A percentile compares a stretch with the other conserved stretches of the same genome.
Evolutionary conservation across 2,888 invertebrate genomes (phyloP).

Genomic region (Sinopyrophorus schimmeli): DNA sequence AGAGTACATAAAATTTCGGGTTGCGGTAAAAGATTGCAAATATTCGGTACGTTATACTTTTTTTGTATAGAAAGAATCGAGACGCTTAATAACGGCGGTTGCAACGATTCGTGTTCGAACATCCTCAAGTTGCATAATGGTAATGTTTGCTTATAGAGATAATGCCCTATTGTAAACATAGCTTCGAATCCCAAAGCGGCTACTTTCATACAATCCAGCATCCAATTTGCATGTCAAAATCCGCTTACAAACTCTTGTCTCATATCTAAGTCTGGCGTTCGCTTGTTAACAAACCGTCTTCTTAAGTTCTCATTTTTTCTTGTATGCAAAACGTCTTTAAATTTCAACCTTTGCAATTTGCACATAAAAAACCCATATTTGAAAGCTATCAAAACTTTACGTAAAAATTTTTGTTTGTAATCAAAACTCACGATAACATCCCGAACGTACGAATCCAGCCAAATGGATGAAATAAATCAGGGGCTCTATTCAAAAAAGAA

Average conservation of each 20-base stretch:
- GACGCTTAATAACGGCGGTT: conserved; percentile 12
- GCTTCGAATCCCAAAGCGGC: conserved; percentile 34
- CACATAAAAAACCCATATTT: too few relatives aligned
- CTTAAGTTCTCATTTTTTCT: too few relatives aligned
- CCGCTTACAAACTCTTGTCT: conserved; percentile 35
- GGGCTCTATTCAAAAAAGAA: conserved; percentile 6
- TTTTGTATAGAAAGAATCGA: conserved; percentile 1
- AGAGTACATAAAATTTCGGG: conserved; percentile 3
- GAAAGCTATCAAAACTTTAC: too few relatives aligned
- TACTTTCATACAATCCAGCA: conserved; percentile 35
- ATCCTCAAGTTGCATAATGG: conserved; percentile 17
- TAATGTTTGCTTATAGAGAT: conserved; percentile 36
- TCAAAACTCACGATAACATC: too few relatives aligned
- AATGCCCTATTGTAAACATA: conserved; percentile 35
- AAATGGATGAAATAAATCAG: conserved; percentile 8
- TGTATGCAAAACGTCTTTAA: too few relatives aligned
- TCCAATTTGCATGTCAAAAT: conserved; percentile 42
- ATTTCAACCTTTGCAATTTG: too few relatives aligned
- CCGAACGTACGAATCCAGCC: too few relatives aligned
- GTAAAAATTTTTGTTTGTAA: too few relatives aligned
- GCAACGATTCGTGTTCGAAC: conserved; percentile 19
- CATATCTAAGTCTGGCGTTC: conserved; percentile 28
- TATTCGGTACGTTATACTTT: too few relatives aligned
- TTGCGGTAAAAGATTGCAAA: neutral
- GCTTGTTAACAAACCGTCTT: conserved; percentile 24